Percentiles rank a stretch among this genome's conserved stretches.
Evolutionary conservation across 2,888 invertebrate species (phyloP).

Genomic region (Phorcus lineatus): DNA sequence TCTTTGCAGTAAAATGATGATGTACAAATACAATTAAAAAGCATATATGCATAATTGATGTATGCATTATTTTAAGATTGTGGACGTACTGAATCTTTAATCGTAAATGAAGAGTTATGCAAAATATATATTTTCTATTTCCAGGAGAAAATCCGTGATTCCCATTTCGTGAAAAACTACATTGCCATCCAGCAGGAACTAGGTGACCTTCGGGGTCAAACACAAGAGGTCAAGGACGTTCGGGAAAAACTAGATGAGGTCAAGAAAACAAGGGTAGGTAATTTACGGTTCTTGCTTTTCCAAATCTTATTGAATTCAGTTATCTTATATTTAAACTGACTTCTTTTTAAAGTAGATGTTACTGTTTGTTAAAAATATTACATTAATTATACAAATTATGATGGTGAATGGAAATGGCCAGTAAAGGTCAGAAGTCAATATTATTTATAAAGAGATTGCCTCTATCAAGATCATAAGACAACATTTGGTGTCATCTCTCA

Average conservation of each 20-base stretch:
- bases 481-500: too few relatives aligned
- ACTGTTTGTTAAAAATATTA: background rate
- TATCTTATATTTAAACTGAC: background rate
- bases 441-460: too few relatives aligned
- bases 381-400: too few relatives aligned
- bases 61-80: too few relatives aligned
- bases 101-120: too few relatives aligned
- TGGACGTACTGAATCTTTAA: too few relatives aligned
- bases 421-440: too few relatives aligned
- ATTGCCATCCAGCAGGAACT: conserved; percentile 62
- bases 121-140: conserved; percentile 27
- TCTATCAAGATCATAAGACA: too few relatives aligned
- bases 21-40: too few relatives aligned
- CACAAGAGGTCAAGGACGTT: conserved; percentile 51
- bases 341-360: background rate
- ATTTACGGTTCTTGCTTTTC: background rate
- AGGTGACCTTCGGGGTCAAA: conserved; percentile 49
- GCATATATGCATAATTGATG: too few relatives aligned
- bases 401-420: background rate
- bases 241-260: conserved; percentile 60
- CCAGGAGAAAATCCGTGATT: conserved; percentile 55
- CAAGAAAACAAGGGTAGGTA: conserved; percentile 56
- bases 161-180: conserved; percentile 56
- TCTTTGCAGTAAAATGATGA: too few relatives aligned
- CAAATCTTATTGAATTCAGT: background rate